A percentile compares a stretch with the other conserved stretches of the same genome.
phyloP scores from a whole-genome alignment of 2,797 vertebrate genomes.

The Chiroxiphia lanceolata region DNA sequence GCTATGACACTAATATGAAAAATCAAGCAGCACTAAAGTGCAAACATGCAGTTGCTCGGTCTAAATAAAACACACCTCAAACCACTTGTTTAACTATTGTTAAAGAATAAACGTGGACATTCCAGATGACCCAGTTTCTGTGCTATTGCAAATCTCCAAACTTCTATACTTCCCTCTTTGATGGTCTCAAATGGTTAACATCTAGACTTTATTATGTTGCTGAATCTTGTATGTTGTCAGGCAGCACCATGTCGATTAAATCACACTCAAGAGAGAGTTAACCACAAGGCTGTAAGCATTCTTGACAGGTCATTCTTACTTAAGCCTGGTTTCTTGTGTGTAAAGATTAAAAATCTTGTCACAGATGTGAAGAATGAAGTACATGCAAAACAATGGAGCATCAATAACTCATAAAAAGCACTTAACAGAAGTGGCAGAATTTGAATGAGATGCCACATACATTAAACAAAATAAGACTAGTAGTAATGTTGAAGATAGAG shows the following conservation, averaged over 20 bases:
- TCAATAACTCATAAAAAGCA: constrained; percentile 54
- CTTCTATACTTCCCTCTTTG: not conserved
- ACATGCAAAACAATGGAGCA: constrained; percentile 33
- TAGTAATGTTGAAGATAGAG: not conserved
- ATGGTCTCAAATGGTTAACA: constrained; percentile 22
- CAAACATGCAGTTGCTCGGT: not conserved
- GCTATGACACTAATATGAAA: not conserved
- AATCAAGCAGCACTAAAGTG: not conserved
- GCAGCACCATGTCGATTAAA: constrained; percentile 57
- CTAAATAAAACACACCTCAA: not conserved
- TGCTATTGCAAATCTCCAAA: not conserved
- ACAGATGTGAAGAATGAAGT: constrained; percentile 62
- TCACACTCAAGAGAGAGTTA: constrained; percentile 55
- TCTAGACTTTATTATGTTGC: constrained; percentile 41
- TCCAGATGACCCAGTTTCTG: not conserved
- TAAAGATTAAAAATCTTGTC: constrained; percentile 72
- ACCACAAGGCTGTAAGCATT: constrained; percentile 65
- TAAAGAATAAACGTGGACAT: not conserved
- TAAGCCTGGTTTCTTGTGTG: constrained; percentile 50
- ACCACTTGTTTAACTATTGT: not conserved
- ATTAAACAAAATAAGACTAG: not conserved
- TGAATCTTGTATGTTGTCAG: constrained; percentile 49
- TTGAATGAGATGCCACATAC: not conserved
- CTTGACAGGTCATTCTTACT: constrained; percentile 69
- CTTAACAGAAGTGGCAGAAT: constrained; percentile 51